Percentiles rank a stretch among this genome's conserved stretches.
Conservation (phyloP, 2,113 vertebrate genomes). For the Thomomys bottae region DNA sequence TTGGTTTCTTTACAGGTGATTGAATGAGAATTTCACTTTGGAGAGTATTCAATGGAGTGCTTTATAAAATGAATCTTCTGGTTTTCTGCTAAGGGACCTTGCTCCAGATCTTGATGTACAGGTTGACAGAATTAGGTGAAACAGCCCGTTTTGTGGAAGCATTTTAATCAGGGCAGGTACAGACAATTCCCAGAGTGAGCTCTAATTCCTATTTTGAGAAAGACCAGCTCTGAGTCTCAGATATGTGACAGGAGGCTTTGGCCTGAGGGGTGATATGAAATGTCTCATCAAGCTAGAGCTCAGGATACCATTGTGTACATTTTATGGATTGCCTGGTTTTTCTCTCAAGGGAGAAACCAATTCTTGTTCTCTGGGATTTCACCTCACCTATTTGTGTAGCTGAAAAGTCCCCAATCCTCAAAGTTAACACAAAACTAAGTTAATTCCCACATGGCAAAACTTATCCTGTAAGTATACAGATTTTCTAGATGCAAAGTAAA, state of each 20-base stretch:
- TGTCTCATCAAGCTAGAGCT: neutral
- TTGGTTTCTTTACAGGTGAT: neutral
- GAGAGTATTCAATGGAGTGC: neutral
- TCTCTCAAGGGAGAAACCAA: neutral
- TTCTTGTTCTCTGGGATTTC: neutral
- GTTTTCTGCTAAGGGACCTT: neutral
- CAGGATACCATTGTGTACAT: neutral
- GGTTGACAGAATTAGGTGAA: slow-evolving; percentile 65
- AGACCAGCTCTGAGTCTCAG: slow-evolving; percentile 24
- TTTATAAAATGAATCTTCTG: slow-evolving; percentile 48
- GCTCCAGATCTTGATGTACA: slow-evolving; percentile 28
- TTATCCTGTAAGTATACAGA: neutral
- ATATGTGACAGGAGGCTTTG: neutral
- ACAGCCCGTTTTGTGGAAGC: slow-evolving; percentile 48
- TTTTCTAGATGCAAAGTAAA: neutral
- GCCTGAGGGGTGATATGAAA: neutral
- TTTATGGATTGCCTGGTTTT: neutral
- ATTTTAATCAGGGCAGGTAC: slow-evolving; percentile 57
- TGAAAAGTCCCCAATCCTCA: neutral
- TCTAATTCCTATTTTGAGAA: slow-evolving; percentile 61
- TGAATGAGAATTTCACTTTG: neutral
- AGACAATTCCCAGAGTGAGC: neutral
- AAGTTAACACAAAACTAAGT: neutral
- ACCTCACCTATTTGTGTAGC: neutral
- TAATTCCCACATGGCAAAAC: neutral